These are phyloP conservation scores for Sciurus carolinensis DNA, from an alignment of 2,797 vertebrate species.

Conservation along the genomic window DNA sequence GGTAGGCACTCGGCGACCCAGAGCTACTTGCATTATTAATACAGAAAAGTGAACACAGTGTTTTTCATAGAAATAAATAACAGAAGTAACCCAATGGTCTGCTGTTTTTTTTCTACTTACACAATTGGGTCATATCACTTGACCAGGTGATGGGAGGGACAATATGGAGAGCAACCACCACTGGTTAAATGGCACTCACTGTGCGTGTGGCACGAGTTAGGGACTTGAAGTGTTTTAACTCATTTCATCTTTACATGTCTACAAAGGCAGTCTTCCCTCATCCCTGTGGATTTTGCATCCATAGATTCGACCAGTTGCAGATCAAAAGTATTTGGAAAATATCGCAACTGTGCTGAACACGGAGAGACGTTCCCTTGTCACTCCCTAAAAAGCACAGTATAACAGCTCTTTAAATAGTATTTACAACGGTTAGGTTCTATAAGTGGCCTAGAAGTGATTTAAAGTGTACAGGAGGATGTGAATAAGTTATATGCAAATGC, in stretches of 20 bases:
- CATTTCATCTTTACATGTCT: background rate
- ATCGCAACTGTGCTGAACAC: background rate
- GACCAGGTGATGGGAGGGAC: background rate
- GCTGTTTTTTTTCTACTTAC: background rate
- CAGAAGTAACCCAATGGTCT: background rate
- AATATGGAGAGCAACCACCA: background rate
- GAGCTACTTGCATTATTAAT: background rate
- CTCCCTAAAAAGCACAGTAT: background rate
- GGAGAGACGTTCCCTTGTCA: background rate
- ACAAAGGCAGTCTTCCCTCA: background rate
- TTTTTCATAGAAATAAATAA: slow-evolving; percentile 12
- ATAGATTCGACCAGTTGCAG: background rate
- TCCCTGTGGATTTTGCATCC: background rate
- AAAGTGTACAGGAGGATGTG: background rate
- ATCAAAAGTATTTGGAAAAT: background rate
- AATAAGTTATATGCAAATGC: background rate
- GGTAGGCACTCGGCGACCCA: background rate
- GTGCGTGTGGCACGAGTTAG: background rate
- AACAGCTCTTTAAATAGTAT: background rate
- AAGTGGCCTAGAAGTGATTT: background rate
- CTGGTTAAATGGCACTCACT: background rate
- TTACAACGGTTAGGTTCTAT: background rate
- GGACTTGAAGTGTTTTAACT: background rate
- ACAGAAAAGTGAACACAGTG: background rate
- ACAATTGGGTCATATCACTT: background rate